Percentiles rank a stretch among this genome's conserved stretches.
Evolutionary conservation across 2,888 invertebrate species (phyloP).

Genomic region (Epistrophe eligans): DNA sequence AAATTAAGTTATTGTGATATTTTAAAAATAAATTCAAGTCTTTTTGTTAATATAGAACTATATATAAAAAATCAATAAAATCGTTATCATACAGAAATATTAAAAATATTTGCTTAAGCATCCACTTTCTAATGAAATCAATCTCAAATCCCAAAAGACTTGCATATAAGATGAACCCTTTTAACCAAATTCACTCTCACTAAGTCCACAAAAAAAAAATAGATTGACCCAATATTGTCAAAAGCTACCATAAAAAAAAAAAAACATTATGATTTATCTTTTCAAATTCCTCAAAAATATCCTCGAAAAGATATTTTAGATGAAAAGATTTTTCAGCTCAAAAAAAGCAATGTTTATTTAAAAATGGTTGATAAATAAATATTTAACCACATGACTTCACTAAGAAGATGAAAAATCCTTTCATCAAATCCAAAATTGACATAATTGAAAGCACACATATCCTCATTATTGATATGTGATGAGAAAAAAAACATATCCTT

Average conservation of each 20-base stretch:
- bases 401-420: slow-evolving; percentile 20
- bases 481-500: slow-evolving; percentile 22
- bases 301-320: slow-evolving; percentile 19
- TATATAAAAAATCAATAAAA: too few relatives aligned
- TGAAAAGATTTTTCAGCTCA: slow-evolving; percentile 35
- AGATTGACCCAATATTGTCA: slow-evolving; percentile 50
- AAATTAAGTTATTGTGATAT: too few relatives aligned
- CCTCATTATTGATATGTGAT: slow-evolving; percentile 30
- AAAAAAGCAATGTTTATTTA: slow-evolving; percentile 30
- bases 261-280: slow-evolving; percentile 8
- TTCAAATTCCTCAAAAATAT: not conserved
- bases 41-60: too few relatives aligned
- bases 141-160: slow-evolving; percentile 36
- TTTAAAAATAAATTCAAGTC: too few relatives aligned
- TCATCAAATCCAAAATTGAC: slow-evolving; percentile 52
- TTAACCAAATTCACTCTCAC: slow-evolving; percentile 20
- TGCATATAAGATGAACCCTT: slow-evolving; percentile 50
- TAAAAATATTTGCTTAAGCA: slow-evolving; percentile 4
- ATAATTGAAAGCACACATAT: slow-evolving; percentile 62
- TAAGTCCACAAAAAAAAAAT: slow-evolving; percentile 40
- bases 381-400: slow-evolving; percentile 33
- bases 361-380: slow-evolving; percentile 53
- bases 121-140: slow-evolving; percentile 48
- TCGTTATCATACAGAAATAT: not conserved
- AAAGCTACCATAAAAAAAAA: slow-evolving; percentile 52